These are phyloP conservation scores for Ctenodactylus gundi DNA, from an alignment of 2,113 vertebrate genomes.

Conservation along the genomic window DNA sequence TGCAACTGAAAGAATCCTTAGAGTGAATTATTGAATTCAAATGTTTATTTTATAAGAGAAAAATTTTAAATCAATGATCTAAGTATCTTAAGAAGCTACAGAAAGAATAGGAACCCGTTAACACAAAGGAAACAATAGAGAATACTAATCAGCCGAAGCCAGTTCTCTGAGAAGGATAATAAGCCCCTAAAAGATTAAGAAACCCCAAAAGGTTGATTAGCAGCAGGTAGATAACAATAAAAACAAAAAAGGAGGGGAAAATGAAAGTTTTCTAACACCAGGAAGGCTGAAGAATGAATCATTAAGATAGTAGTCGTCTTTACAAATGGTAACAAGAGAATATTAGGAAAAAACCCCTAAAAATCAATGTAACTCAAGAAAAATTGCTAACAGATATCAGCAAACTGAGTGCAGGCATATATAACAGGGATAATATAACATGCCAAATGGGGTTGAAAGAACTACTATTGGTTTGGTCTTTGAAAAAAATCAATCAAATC, in stretches of 20 bases:
- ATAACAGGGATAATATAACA: not conserved
- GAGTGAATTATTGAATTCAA: not conserved
- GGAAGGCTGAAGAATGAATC: not conserved
- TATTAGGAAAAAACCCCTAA: not conserved
- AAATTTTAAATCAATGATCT: constrained; percentile 17
- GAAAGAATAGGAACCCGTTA: not conserved
- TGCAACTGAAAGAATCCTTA: not conserved
- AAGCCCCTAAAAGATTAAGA: not conserved
- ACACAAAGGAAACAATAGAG: not conserved
- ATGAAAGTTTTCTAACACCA: not conserved
- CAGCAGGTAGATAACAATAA: not conserved
- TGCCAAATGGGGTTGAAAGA: not conserved
- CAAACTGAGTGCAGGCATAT: not conserved
- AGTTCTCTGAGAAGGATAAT: not conserved
- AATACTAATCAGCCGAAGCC: not conserved
- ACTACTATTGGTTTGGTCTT: not conserved
- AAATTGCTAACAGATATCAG: not conserved
- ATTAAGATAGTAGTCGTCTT: not conserved
- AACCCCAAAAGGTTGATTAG: not conserved
- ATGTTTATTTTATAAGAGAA: not conserved
- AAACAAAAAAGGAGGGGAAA: not conserved
- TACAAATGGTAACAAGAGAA: not conserved
- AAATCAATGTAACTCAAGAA: not conserved
- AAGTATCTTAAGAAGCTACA: not conserved
- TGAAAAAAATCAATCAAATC: not conserved